phyloP scores from a whole-genome alignment of 2,888 invertebrate genomes.

The Corbicula japonica region DNA sequence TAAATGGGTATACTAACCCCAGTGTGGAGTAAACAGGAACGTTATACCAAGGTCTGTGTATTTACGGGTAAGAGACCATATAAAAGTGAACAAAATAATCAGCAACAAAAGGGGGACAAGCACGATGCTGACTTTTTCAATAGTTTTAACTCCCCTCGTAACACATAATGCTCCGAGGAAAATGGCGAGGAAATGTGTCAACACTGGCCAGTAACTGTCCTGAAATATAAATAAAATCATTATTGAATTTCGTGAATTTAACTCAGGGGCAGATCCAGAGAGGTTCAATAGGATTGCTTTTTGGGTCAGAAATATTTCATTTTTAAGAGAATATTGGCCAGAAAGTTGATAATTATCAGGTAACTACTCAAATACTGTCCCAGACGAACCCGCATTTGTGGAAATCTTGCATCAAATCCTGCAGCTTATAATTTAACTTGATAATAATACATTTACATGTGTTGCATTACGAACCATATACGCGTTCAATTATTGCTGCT shows the following conservation, averaged over 20 bases:
- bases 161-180: conserved; percentile 77
- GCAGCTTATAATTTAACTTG: too few species aligned
- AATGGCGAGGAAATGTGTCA: conserved; percentile 77
- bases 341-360: too few species aligned
- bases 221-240: conserved; percentile 42
- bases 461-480: too few species aligned
- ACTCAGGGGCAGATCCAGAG: too few species aligned
- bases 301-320: too few species aligned
- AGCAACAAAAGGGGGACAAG: conserved; percentile 80
- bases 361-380: too few species aligned
- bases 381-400: too few species aligned
- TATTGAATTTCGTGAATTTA: background rate
- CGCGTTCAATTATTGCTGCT: too few species aligned
- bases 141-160: conserved; percentile 81
- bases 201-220: conserved; percentile 81
- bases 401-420: too few species aligned
- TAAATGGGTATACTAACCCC: conserved; percentile 71
- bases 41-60: conserved; percentile 78
- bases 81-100: conserved; percentile 80
- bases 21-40: conserved; percentile 82
- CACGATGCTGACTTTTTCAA: conserved; percentile 83
- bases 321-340: too few species aligned
- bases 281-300: too few species aligned
- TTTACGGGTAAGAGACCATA: conserved; percentile 80
- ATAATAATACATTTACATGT: too few species aligned